Evolutionary conservation across 37 sponge, comb jelly and placozoan genomes (phyloP).

Genomic region (Geodia barretti): DNA sequence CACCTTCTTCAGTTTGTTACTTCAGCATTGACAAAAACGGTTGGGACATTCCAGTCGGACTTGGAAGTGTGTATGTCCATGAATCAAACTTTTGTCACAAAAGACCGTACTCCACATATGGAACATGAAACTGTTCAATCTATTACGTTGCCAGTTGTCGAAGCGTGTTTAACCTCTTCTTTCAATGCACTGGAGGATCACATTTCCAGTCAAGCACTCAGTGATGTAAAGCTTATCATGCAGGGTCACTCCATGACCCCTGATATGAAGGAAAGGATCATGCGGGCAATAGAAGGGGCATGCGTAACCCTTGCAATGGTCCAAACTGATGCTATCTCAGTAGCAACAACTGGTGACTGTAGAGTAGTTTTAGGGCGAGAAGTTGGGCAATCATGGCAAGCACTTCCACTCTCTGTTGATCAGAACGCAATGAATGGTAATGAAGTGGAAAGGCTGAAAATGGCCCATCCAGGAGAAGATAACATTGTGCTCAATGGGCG

Average conservation of each 20-base stretch:
- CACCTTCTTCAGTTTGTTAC: conserved; percentile 45
- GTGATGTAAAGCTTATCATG: conserved; percentile 28
- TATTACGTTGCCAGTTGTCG: conserved; percentile 1
- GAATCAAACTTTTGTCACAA: neutral
- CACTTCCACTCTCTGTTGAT: conserved; percentile 69
- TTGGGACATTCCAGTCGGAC: neutral
- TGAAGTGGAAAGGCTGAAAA: conserved; percentile 65
- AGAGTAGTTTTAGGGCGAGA: conserved; percentile 70
- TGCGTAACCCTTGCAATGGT: conserved; percentile 62
- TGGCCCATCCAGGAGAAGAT: conserved; percentile 80
- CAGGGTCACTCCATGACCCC: conserved; percentile 42
- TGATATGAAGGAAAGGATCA: conserved; percentile 37
- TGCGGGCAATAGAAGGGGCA: conserved; percentile 65
- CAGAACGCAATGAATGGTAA: conserved; percentile 68
- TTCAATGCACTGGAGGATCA: conserved; percentile 52
- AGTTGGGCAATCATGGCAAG: conserved; percentile 32
- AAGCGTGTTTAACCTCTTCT: conserved; percentile 18
- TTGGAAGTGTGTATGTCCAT: conserved; percentile 12
- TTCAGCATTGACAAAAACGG: neutral
- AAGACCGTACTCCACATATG: neutral
- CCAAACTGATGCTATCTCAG: conserved; percentile 25
- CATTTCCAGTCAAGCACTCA: conserved; percentile 44
- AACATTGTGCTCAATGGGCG: conserved; percentile 50
- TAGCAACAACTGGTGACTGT: conserved; percentile 89
- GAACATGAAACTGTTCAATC: too few relatives aligned